Base-by-base conservation (phyloP, 2,113 vertebrate genomes). In the Hemicordylus capensis region DNA sequence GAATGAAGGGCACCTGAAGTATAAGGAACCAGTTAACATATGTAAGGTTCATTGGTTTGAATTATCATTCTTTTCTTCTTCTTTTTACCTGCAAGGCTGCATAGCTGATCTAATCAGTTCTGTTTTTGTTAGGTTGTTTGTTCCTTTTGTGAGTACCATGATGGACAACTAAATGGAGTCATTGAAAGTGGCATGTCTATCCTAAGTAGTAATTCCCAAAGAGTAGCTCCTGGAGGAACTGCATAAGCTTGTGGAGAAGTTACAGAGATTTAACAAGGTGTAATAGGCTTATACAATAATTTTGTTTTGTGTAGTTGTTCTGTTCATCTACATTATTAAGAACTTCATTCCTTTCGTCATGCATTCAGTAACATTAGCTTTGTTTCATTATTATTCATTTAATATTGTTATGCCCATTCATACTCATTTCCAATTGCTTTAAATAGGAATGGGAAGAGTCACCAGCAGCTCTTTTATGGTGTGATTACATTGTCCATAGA, bases 1-100 rank as follows among this genome's bases (percentile, higher is more conserved):
- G 9, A 34, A 83, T 90, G 89, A 0, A 1, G 72, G 61, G 85
- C 48, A 90, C 82, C 77, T 90, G 73, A 61, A 7, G 80, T 87
- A 58, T 91, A 81, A 9, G 64, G 17, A 90, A 56, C 42, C 17
- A 76, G 83, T 89, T n/a, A 3, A 44, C 26, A 67, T 81, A 75
- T 78, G 70, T 34, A 80, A 37, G 64, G 66, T 3, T 31, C 39
- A 76, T 74, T 26, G 51, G 5, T 79, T 84, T 85, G 17, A 6
- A 69, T 12, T 46, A 58, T 61, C 63, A 34, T 56, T 58, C 63
- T 0, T n/a, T n/a, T n/a, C n/a, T n/a, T n/a, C n/a, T 22, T 66
- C 69, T 83, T 76, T 58, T 67, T 84, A 11, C 9, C 11, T 81
- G 4, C 76, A 58, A 88, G 59, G 34, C 20, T 46, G 48, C 37